Evolutionary conservation across 2,797 vertebrate species (phyloP).

Genomic region (Sparus aurata): DNA sequence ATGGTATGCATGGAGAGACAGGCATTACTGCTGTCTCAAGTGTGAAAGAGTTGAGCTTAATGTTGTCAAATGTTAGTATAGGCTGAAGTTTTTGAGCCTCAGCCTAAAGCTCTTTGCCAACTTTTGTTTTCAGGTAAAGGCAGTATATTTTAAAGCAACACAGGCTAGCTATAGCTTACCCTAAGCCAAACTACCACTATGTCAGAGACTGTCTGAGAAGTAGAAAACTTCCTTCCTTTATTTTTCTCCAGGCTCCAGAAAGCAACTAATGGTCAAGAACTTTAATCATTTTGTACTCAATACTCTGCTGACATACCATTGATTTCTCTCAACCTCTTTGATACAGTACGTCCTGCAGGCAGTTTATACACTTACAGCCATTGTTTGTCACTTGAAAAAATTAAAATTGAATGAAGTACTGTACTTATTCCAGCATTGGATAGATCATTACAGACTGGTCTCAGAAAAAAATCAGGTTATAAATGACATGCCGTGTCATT

Average conservation of each 20-base stretch:
- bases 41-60: conserved; percentile 1
- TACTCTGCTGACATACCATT: conserved; percentile 21
- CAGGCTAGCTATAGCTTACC: conserved; percentile 22
- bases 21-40: background rate
- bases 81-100: background rate
- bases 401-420: background rate
- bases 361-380: background rate
- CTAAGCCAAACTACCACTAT: conserved; percentile 35
- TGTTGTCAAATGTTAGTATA: conserved; percentile 1
- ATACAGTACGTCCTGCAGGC: conserved; percentile 26
- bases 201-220: conserved; percentile 26
- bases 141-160: conserved; percentile 40
- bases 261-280: conserved; percentile 25
- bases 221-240: conserved; percentile 11
- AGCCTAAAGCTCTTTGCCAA: conserved; percentile 24
- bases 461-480: too few species aligned
- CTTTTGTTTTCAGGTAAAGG: conserved; percentile 15
- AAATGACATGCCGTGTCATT: too few species aligned
- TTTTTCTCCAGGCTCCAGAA: conserved; percentile 34
- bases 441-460: too few species aligned
- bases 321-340: conserved; percentile 24
- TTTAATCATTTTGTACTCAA: conserved; percentile 45
- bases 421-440: background rate
- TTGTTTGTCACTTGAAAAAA: conserved; percentile 13
- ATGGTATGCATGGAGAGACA: background rate